Conservation (phyloP, 2,888 invertebrate genomes). For the Pammene aurita region DNA sequence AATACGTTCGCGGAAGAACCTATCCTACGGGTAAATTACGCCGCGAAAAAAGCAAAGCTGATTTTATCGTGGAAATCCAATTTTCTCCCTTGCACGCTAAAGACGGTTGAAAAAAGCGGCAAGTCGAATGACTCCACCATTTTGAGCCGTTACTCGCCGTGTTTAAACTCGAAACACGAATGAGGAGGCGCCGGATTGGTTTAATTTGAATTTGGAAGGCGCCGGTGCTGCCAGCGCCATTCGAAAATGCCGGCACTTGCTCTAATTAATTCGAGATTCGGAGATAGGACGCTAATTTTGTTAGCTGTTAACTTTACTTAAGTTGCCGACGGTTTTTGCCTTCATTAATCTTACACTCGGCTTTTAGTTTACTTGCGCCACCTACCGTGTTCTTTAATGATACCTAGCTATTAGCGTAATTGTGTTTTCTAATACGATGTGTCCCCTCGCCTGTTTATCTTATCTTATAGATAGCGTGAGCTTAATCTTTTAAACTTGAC, state of each 20-base stretch:
- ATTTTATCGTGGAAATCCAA: conserved; percentile 84
- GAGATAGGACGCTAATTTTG: conserved; percentile 80
- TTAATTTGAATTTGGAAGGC: conserved; percentile 82
- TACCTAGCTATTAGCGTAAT: conserved; percentile 38
- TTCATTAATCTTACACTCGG: conserved; percentile 72
- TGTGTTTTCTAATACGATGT: conserved; percentile 36
- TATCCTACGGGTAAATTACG: conserved; percentile 73
- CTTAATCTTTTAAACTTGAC: conserved; percentile 1
- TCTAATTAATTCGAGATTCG: conserved; percentile 81
- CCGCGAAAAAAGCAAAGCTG: conserved; percentile 75
- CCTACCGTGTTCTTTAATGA: conserved; percentile 53
- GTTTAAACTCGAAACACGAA: conserved; percentile 81
- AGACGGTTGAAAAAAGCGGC: conserved; percentile 82
- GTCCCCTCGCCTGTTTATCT: conserved; percentile 27
- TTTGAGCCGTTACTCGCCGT: conserved; percentile 79
- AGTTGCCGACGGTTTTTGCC: conserved; percentile 69
- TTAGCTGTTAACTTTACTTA: conserved; percentile 78
- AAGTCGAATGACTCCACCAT: conserved; percentile 82
- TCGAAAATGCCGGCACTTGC: conserved; percentile 62
- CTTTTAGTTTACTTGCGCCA: conserved; percentile 62
- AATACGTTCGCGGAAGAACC: conserved; percentile 69
- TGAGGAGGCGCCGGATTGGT: conserved; percentile 83
- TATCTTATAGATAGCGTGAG: conserved; percentile 22
- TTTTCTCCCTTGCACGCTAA: conserved; percentile 83
- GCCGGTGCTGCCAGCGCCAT: conserved; percentile 65